phyloP scores from a whole-genome alignment of 2,797 vertebrate species.

The Poeciliopsis gracilis region DNA sequence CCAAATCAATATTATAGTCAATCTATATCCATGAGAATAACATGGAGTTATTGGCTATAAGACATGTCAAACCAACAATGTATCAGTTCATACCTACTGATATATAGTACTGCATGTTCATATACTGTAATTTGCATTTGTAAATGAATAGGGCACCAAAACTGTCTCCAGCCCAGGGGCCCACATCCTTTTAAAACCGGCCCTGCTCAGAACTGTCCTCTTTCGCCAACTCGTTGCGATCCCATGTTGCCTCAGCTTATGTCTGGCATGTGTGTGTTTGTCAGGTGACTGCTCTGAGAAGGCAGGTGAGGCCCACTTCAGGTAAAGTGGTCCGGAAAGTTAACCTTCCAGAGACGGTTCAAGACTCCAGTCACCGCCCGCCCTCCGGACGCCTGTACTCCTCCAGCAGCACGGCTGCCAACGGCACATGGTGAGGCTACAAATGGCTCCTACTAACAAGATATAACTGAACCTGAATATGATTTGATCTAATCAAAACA shows the following conservation, averaged over 20 bases:
- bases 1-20: no score
- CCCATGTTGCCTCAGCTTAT: neutral
- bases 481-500: neutral
- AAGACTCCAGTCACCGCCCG: constrained; percentile 84
- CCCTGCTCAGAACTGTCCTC: neutral
- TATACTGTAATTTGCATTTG: no score
- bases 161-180: no score
- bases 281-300: constrained; percentile 92
- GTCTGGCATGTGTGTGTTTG: constrained; percentile 19
- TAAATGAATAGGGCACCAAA: no score
- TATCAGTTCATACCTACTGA: no score
- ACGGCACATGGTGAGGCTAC: constrained; percentile 85
- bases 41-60: no score
- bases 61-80: no score
- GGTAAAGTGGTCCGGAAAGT: constrained; percentile 88
- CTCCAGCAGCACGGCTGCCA: constrained; percentile 74
- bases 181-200: no score
- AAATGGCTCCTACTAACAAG: neutral
- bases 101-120: no score
- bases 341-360: constrained; percentile 82
- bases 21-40: no score
- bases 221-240: neutral
- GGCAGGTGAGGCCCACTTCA: constrained; percentile 92
- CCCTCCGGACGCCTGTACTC: constrained; percentile 86
- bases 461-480: neutral